Conservation (phyloP, 2,888 invertebrate species). For the Ophraella communa region DNA sequence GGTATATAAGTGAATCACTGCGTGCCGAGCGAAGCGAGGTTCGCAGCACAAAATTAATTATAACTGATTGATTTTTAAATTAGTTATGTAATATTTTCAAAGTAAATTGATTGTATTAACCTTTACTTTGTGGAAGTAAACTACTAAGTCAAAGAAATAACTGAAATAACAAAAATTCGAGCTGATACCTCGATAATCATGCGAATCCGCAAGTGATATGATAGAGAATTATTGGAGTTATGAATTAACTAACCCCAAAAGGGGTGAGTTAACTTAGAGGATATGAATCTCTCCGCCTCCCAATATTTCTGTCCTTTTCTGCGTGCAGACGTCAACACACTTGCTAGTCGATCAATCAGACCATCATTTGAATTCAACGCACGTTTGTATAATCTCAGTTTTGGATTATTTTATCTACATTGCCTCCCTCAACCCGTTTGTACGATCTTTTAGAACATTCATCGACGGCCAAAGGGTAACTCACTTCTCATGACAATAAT, state of each 20-base stretch:
- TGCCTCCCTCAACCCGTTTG: constrained; percentile 52
- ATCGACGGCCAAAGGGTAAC: neutral
- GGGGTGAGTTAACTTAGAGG: constrained; percentile 27
- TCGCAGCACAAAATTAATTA: no score
- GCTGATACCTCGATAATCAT: constrained; percentile 19
- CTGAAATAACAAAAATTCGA: no score
- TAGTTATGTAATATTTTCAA: no score
- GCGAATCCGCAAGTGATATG: neutral
- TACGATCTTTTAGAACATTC: neutral
- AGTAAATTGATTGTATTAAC: no score
- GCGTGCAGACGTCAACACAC: constrained; percentile 45
- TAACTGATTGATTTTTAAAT: no score
- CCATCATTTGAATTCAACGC: constrained; percentile 58
- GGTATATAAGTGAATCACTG: no score
- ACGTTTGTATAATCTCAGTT: constrained; percentile 60
- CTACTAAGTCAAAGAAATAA: no score
- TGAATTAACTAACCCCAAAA: constrained; percentile 34
- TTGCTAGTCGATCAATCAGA: constrained; percentile 50
- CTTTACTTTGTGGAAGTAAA: no score
- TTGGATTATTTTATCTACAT: constrained; percentile 60
- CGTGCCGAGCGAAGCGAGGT: no score
- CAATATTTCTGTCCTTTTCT: constrained; percentile 7
- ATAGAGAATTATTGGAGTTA: constrained; percentile 29
- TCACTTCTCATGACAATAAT: no score
- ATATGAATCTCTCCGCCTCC: constrained; percentile 28